Evolutionary conservation across 2,113 vertebrate species (phyloP).

Genomic region (Psittacula cyanocephala): DNA sequence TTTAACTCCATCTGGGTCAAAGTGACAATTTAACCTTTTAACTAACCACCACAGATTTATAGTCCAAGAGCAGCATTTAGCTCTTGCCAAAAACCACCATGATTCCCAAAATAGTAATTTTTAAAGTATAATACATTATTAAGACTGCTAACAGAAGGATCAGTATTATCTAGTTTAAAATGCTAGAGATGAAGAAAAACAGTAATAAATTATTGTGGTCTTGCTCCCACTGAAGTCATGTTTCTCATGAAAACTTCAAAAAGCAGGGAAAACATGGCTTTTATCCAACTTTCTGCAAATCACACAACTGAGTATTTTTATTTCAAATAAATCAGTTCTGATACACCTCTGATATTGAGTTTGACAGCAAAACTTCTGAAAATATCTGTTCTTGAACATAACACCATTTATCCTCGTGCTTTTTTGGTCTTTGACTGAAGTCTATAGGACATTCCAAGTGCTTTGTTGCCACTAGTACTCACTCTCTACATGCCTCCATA

Average conservation of each 20-base stretch:
- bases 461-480: not conserved
- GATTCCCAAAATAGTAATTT: not conserved
- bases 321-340: constrained; percentile 21
- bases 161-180: constrained; percentile 4
- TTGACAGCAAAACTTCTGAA: not conserved
- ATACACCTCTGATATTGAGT: not conserved
- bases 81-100: not conserved
- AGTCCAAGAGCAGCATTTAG: not conserved
- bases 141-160: constrained; percentile 1
- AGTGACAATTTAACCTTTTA: constrained; percentile 33
- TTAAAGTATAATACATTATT: not conserved
- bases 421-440: not conserved
- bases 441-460: not conserved
- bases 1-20: constrained; percentile 1
- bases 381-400: not conserved
- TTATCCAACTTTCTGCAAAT: not conserved
- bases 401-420: not conserved
- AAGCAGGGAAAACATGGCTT: not conserved
- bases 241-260: constrained; percentile 23
- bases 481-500: not conserved
- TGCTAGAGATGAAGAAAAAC: not conserved
- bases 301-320: not conserved
- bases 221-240: not conserved
- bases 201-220: constrained; percentile 12
- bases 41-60: not conserved